Evolutionary conservation across 2,888 invertebrate genomes (phyloP).

Genomic region (Mesoligia furuncula): DNA sequence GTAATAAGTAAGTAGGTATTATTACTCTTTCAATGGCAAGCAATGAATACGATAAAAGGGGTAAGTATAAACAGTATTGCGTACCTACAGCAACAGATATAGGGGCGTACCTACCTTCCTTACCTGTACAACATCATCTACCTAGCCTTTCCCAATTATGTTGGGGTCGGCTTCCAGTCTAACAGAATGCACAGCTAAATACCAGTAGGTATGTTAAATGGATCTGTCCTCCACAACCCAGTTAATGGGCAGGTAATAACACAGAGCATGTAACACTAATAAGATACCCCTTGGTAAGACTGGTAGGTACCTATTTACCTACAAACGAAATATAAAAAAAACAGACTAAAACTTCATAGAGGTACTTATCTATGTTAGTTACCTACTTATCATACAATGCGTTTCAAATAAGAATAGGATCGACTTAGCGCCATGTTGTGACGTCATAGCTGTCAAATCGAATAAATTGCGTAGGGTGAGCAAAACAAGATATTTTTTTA

Average conservation of each 20-base stretch:
- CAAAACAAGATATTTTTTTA: no score
- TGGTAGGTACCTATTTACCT: not conserved
- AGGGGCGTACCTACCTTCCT: no score
- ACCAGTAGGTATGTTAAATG: not conserved
- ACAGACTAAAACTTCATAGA: not conserved
- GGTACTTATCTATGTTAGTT: no score
- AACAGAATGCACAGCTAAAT: not conserved
- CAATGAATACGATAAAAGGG: not conserved
- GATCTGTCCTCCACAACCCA: not conserved
- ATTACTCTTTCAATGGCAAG: not conserved
- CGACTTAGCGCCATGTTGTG: no score
- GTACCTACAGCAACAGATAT: not conserved
- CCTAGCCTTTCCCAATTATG: not conserved
- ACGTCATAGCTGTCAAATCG: no score
- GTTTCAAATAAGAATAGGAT: no score
- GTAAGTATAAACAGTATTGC: not conserved
- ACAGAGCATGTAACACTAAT: no score
- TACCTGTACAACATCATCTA: no score
- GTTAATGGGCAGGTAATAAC: not conserved
- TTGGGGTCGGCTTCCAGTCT: not conserved
- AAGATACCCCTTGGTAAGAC: not conserved
- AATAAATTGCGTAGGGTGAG: no score
- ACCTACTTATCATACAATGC: slow-evolving; percentile 1
- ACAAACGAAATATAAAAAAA: not conserved
- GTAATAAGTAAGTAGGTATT: not conserved